Evolutionary conservation across 2,113 vertebrate species (phyloP).

Genomic region (Leptosomus discolor): DNA sequence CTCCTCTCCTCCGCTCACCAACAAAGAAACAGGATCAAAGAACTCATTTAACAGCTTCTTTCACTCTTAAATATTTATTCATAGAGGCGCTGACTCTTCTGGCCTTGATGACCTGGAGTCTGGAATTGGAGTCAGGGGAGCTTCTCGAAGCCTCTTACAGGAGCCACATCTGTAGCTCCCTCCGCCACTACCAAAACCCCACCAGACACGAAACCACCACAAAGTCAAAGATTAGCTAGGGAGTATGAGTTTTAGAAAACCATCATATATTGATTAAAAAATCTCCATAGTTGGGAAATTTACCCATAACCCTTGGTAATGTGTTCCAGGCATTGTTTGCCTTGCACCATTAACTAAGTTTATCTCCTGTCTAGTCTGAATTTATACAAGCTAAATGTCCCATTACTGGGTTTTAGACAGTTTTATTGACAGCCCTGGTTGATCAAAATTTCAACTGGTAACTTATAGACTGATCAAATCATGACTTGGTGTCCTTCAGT

Average conservation of each 20-base stretch:
- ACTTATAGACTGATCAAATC: background rate
- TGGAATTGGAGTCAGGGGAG: too few relatives aligned
- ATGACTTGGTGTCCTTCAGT: background rate
- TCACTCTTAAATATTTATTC: too few relatives aligned
- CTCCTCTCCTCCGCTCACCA: too few relatives aligned
- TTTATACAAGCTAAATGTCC: background rate
- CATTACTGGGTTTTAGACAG: background rate
- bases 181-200: too few relatives aligned
- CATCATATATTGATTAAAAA: background rate
- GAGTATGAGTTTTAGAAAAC: background rate
- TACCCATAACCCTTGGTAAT: background rate
- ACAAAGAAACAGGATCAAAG: too few relatives aligned
- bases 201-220: too few relatives aligned
- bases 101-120: too few relatives aligned
- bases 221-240: background rate
- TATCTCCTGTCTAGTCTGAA: background rate
- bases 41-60: too few relatives aligned
- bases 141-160: too few relatives aligned
- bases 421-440: background rate
- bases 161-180: too few relatives aligned
- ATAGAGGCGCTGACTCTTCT: too few relatives aligned
- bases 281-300: background rate
- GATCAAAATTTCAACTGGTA: background rate
- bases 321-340: background rate
- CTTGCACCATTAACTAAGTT: background rate